Evolutionary conservation across 2,797 vertebrate species (phyloP).

Genomic region (Takifugu ocellatus): DNA sequence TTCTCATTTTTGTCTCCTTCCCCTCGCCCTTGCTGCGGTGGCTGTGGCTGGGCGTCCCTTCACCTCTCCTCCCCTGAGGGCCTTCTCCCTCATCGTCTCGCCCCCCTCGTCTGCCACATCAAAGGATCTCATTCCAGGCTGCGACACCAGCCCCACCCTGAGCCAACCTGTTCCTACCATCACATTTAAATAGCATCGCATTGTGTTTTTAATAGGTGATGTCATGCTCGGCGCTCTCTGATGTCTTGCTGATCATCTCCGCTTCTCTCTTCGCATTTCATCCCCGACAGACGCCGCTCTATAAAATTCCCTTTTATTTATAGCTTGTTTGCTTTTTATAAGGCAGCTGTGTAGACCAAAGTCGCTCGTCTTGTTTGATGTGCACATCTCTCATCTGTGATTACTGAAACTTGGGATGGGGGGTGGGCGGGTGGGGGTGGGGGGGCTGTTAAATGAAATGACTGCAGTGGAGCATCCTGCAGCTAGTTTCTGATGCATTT

Average conservation of each 20-base stretch:
- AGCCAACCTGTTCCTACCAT: slow-evolving; percentile 71
- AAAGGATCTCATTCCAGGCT: slow-evolving; percentile 79
- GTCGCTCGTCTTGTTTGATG: slow-evolving; percentile 77
- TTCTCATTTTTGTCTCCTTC: slow-evolving; percentile 20
- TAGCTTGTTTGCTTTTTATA: slow-evolving; percentile 81
- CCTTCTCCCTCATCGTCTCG: slow-evolving; percentile 48
- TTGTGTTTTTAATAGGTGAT: slow-evolving; percentile 74
- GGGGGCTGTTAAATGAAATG: slow-evolving; percentile 73
- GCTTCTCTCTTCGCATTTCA: slow-evolving; percentile 45
- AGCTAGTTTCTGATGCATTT: slow-evolving; percentile 58
- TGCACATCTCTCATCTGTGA: slow-evolving; percentile 75
- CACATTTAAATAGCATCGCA: slow-evolving; percentile 77
- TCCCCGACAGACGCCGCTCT: slow-evolving; percentile 73
- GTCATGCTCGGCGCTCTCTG: slow-evolving; percentile 67
- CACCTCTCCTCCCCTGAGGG: slow-evolving; percentile 61
- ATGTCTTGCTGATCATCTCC: slow-evolving; percentile 59
- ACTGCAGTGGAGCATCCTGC: slow-evolving; percentile 65
- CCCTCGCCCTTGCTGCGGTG: slow-evolving; percentile 20
- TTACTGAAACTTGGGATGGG: slow-evolving; percentile 63
- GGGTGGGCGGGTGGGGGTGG: slow-evolving; percentile 35
- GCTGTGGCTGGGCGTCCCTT: slow-evolving; percentile 58
- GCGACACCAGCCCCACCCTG: slow-evolving; percentile 66
- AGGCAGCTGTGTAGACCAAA: slow-evolving; percentile 74
- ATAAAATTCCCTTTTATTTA: slow-evolving; percentile 84
- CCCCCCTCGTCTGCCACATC: slow-evolving; percentile 76